Conservation (phyloP, 2,888 invertebrate genomes). For the Diaphora mendica region DNA sequence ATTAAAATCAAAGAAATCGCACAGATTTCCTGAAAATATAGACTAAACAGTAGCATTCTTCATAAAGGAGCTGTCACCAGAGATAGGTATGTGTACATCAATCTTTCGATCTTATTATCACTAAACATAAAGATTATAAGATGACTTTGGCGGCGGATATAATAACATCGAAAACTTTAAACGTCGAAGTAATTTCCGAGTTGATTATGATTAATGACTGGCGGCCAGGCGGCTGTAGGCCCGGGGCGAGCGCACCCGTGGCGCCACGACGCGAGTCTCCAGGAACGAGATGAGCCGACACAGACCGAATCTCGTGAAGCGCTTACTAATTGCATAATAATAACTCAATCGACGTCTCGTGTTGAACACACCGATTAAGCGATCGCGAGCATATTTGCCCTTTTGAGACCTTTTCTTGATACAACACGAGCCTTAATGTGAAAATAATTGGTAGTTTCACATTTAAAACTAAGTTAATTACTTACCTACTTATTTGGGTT, state of each 20-base stretch:
- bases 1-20: background rate
- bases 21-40: background rate
- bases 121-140: conserved; percentile 58
- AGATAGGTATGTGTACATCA: conserved; percentile 45
- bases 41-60: conserved; percentile 51
- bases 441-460: conserved; percentile 43
- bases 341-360: conserved; percentile 78
- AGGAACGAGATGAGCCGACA: conserved; percentile 50
- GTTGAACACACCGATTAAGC: conserved; percentile 64
- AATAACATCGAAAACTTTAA: conserved; percentile 77
- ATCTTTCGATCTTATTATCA: conserved; percentile 55
- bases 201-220: conserved; percentile 85
- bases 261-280: conserved; percentile 57
- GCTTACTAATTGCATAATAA: conserved; percentile 81
- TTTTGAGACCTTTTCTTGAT: conserved; percentile 40
- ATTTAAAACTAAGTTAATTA: conserved; percentile 18
- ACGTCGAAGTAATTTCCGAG: conserved; percentile 82
- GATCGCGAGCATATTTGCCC: conserved; percentile 47
- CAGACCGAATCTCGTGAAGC: conserved; percentile 63
- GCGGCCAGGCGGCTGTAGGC: conserved; percentile 59
- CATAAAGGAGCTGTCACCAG: conserved; percentile 51
- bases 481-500: conserved; percentile 19
- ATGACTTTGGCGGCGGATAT: conserved; percentile 69
- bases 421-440: conserved; percentile 37
- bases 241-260: conserved; percentile 64